Base-by-base conservation (phyloP, 2,888 invertebrate species). In the Chrysotoxum bicinctum region DNA sequence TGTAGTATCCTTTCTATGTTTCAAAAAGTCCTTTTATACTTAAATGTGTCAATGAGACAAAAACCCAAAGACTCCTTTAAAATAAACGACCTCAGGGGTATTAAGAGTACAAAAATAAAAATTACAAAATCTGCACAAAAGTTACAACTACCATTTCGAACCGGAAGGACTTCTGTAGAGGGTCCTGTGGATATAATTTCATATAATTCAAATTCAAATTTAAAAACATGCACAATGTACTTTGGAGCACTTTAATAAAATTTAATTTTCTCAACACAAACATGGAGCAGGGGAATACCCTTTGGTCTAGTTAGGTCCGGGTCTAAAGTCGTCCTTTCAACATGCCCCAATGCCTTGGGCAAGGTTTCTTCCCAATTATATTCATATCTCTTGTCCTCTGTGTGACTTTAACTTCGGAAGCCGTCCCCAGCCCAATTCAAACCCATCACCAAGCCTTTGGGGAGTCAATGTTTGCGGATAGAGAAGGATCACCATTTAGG, bases 341-440 rank as follows among this genome's bases (percentile, higher is more conserved):
- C 52, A 35, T 50, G 40, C 69, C 62, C 45, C 64, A 62, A 23
- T 32, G 78, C 37, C 56, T 40, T 54, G 54, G 69, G 52, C 64
- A 69, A 45, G 68, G 73, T 48, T 72, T 54, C 48, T 54, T 54
- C 23, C 52, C 72, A 73, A 82, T 82, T 82, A 77, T 66, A 73
- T 60, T 82, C 52, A 62, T 66, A 50, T 66, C 23, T 40, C 23
- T 48, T 19, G 48, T 30, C 1, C n/a, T 12, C 14, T n/a, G 7
- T 26, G 7, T 66, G 35, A 50, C 66, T 32, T 32, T 9, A 35
- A 37, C 60, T 40, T 54, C 43, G 74, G 74, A 64, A 64, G 64
- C 64, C 45, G 19, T 37, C 8, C 8, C 21, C n/a, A 35, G 21
- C 21, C 37, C 35, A 37, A 35, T 32, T 58, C 21, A 58, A 58